A percentile compares a stretch with the other conserved stretches of the same genome.
Conservation (phyloP, 1,140 invertebrate genomes). For the Colletes latitarsis region DNA sequence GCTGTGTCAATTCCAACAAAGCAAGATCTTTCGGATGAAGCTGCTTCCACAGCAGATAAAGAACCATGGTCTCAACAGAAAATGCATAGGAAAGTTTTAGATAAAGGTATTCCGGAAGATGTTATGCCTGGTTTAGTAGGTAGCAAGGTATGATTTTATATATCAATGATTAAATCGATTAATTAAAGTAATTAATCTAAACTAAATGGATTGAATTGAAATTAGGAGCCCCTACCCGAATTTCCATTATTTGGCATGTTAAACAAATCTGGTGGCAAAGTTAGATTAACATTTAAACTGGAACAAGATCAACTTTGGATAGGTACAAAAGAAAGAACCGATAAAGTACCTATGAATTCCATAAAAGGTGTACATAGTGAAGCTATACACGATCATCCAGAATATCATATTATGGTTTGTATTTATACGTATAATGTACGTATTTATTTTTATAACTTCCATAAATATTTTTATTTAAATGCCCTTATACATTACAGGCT, state of each 20-base stretch:
- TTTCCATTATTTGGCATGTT: constrained; percentile 94
- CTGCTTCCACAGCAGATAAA: constrained; percentile 83
- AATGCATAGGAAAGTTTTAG: constrained; percentile 93
- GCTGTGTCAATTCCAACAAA: constrained; percentile 87
- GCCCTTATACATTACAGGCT: constrained; percentile 80
- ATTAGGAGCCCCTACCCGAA: constrained; percentile 90
- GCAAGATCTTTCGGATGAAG: constrained; percentile 80
- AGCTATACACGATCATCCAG: constrained; percentile 93
- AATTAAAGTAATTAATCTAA: background rate
- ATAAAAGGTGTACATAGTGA: constrained; percentile 93
- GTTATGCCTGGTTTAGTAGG: constrained; percentile 93
- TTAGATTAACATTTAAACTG: constrained; percentile 95
- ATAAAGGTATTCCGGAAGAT: constrained; percentile 95
- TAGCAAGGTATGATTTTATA: constrained; percentile 83
- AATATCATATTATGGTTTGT: constrained; percentile 96
- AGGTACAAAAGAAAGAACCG: constrained; percentile 96
- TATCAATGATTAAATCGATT: constrained; percentile 6
- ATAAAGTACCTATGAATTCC: constrained; percentile 95
- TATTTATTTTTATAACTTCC: constrained; percentile 1
- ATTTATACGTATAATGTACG: background rate
- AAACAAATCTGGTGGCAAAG: constrained; percentile 95
- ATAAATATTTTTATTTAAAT: constrained; percentile 15
- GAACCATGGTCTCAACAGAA: constrained; percentile 93
- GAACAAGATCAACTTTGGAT: constrained; percentile 96
- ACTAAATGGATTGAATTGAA: constrained; percentile 6